Base-by-base conservation (phyloP, 2,113 vertebrate species). In the Chunga burmeisteri region DNA sequence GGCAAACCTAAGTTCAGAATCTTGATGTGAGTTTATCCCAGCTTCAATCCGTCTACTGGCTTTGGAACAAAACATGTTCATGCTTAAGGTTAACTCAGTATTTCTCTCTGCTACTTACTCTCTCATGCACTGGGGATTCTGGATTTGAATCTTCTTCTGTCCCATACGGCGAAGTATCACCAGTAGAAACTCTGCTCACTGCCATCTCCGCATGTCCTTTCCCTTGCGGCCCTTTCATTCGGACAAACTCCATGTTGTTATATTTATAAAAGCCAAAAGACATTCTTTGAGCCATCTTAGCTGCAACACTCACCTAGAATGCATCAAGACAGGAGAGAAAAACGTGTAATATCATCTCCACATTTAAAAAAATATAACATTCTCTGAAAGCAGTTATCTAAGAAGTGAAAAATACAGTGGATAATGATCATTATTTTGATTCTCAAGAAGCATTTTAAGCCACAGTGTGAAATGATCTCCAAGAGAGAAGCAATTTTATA, bases 191-290 rank as follows among this genome's bases (percentile, higher is more conserved):
- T 19, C 99, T 97, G 85, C 99, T 99, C 94, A 99, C 99, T 0
- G 99, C 99, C 99, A 99, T 99, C 98, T 99, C 99, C 0, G 99
- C 99, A 0, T 99, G 99, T 50, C 99, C 99, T 96, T 99, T 99
- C 53, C 99, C 99, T 97, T 99, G 99, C 0, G 99, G 99, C 13
- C 99, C 99, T 94, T 99, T 99, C 99, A 99, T 99, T 91, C 99
- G 98, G 82, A 99, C 99, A 59, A 99, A 99, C 98, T 99, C 99
- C 99, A 99, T 99, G 98, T 99, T 99, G 98, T 98, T 99, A 95
- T 99, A 99, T 78, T 99, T 99, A 95, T 99, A 99, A 97, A 99
- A 99, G 95, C 99, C 99, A 4, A 99, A 99, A 0, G 99, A 99
- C 99, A 99, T 99, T 71, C 98, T 98, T 97, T 99, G 99, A 3